phyloP scores from a whole-genome alignment of 2,113 vertebrate genomes.

The Microtus pennsylvanicus region DNA sequence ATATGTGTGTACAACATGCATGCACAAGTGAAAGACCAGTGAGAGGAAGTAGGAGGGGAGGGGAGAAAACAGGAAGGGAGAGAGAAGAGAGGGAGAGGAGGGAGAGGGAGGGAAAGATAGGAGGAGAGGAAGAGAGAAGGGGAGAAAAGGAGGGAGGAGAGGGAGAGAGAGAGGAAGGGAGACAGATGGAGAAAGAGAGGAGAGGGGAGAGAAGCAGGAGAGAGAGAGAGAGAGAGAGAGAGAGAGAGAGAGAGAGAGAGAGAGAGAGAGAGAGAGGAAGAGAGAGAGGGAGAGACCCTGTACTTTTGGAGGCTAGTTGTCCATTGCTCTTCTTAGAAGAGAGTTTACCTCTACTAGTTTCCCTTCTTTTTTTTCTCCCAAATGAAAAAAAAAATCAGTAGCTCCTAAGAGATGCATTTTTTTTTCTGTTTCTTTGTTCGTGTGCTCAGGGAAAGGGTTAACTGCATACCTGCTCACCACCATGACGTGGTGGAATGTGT shows the following conservation, averaged over 20 bases:
- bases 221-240: neutral
- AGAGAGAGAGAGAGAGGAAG: neutral
- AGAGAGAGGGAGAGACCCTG: neutral
- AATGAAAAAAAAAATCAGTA: neutral
- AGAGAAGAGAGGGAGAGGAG: neutral
- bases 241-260: neutral
- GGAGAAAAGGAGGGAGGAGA: neutral
- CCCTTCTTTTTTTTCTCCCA: neutral
- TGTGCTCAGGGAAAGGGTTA: neutral
- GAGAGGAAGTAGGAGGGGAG: too few relatives aligned
- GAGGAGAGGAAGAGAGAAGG: too few relatives aligned
- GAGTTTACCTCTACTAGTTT: neutral
- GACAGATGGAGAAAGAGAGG: neutral
- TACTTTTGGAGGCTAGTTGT: neutral
- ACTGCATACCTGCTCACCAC: neutral
- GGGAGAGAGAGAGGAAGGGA: too few relatives aligned
- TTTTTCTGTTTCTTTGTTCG: neutral
- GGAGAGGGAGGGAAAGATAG: too few relatives aligned
- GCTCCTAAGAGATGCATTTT: neutral
- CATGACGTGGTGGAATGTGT: slow-evolving; percentile 40
- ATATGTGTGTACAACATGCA: neutral
- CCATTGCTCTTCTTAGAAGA: neutral
- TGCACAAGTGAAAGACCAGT: neutral
- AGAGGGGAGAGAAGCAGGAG: neutral
- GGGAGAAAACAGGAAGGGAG: neutral